phyloP scores from a whole-genome alignment of 1,140 invertebrate genomes.

The Zaprionus taronus region DNA sequence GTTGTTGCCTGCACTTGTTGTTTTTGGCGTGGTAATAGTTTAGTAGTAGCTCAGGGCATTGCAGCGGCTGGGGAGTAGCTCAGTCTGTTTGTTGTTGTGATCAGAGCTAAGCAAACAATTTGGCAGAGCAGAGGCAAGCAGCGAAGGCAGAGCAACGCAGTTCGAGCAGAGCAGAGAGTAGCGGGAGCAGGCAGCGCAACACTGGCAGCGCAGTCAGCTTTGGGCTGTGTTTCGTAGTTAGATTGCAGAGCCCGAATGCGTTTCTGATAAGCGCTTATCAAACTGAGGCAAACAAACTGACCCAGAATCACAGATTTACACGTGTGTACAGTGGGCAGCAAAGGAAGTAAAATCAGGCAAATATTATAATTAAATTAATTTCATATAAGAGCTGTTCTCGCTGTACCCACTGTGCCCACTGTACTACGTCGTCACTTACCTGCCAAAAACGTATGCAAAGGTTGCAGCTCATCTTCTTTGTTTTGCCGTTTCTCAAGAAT shows the following conservation, averaged over 20 bases:
- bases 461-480: neutral
- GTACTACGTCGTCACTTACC: no score
- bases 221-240: neutral
- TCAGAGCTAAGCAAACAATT: neutral
- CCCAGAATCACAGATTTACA: constrained; percentile 29
- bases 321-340: neutral
- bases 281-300: constrained; percentile 44
- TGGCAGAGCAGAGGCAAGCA: neutral
- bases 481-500: neutral
- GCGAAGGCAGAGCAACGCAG: no score
- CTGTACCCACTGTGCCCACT: no score
- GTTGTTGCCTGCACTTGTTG: neutral
- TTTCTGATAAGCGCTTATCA: constrained; percentile 33
- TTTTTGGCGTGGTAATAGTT: neutral
- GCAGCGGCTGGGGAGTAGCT: neutral
- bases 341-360: neutral
- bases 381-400: no score
- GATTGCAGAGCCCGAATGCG: neutral
- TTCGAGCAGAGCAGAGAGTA: no score
- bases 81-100: neutral
- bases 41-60: neutral
- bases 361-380: no score
- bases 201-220: neutral
- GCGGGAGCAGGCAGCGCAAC: neutral
- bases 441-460: neutral